Evolutionary conservation across 2,797 vertebrate species (phyloP), one percentile per base, ranked within the genome.

Genomic region (Tarsius wallacei): DNA sequence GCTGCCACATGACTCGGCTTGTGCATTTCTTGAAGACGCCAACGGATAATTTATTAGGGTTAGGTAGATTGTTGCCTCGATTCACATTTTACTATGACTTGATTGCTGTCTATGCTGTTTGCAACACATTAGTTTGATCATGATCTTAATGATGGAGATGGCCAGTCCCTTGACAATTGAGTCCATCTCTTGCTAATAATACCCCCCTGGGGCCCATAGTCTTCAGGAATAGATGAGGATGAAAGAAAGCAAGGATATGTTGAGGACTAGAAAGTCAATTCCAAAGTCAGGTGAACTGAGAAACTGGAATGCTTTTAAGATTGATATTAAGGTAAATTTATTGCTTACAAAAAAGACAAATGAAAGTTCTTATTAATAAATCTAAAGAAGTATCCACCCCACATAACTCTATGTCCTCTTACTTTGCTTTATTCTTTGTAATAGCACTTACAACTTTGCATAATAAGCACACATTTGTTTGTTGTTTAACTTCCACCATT

Each of bases 61-160:
- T 88, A 21, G 61, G 14, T 24, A 55, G 53, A 83, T 22, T 70
- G 7, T 68, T 90, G 55, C 19, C 13, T 91, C 88, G 28, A 13
- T 78, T 95, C 53, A 77, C 59, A 74, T 95, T 94, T 97, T 94
- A 78, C 47, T 33, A 64, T 21, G 36, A 7, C 10, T 74, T 90
- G 19, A 66, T 51, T 91, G 11, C 21, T 77, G 12, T 71, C 42
- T 81, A 11, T 66, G 33, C 76, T 90, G 13, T 53, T 64, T 57
- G 63, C 19, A 28, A 53, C 5, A 17, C 33, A 64, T 63, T 68
- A 33, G 11, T 53, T 73, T 90, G 11, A n/a, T 90, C 36, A 21
- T 77, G 21, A 81, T 78, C 24, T 53, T 94, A n/a, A 28, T 15
- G 8, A 51, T 28, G 77, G 73, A 90, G 47, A 91, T 42, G 28